These are phyloP conservation scores for Clivina fossor DNA, from an alignment of 2,888 invertebrate genomes.

Conservation along the genomic window DNA sequence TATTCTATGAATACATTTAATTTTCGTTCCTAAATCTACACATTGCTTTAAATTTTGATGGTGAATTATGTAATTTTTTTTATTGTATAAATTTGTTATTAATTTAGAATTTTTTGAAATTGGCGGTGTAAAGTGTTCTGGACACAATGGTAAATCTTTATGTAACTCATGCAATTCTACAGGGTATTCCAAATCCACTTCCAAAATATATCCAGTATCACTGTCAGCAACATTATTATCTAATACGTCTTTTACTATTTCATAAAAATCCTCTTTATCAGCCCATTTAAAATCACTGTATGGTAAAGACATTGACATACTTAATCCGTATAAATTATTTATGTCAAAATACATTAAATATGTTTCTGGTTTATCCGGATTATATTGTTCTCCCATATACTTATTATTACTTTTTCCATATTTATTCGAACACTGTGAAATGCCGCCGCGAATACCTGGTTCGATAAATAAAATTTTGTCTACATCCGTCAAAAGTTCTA, in stretches of 20 bases:
- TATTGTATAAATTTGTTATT: slow-evolving; percentile 35
- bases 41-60: slow-evolving; percentile 41
- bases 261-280: neutral
- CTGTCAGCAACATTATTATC: slow-evolving; percentile 24
- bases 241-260: slow-evolving; percentile 24
- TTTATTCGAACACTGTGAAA: slow-evolving; percentile 44
- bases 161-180: slow-evolving; percentile 46
- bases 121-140: slow-evolving; percentile 39
- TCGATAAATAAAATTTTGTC: slow-evolving; percentile 46
- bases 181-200: slow-evolving; percentile 52
- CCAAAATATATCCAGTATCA: slow-evolving; percentile 47
- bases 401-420: slow-evolving; percentile 48
- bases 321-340: slow-evolving; percentile 43
- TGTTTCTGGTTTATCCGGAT: slow-evolving; percentile 38
- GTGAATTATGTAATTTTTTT: slow-evolving; percentile 42
- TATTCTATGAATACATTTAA: slow-evolving; percentile 38
- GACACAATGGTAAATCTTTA: slow-evolving; percentile 41
- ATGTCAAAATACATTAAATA: slow-evolving; percentile 46
- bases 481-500: slow-evolving; percentile 47
- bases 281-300: slow-evolving; percentile 2
- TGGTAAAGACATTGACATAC: slow-evolving; percentile 35
- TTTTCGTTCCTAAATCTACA: slow-evolving; percentile 3
- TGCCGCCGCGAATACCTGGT: slow-evolving; percentile 45
- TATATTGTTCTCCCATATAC: slow-evolving; percentile 43
- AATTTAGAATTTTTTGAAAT: slow-evolving; percentile 34